phyloP scores from a whole-genome alignment of 2,113 vertebrate genomes.

The Melanerpes formicivorus region DNA sequence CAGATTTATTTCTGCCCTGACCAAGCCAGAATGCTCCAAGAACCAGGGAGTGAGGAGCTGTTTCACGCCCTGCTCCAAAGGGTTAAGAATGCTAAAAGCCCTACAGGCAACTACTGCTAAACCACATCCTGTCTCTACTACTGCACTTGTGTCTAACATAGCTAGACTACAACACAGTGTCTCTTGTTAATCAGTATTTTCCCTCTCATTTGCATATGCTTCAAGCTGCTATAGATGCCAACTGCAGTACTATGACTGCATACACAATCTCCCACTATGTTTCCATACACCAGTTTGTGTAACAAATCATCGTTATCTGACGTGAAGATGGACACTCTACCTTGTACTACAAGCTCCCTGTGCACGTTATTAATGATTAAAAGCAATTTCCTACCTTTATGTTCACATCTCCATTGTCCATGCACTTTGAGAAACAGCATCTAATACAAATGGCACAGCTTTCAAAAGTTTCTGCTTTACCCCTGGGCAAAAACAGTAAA shows the following conservation, averaged over 20 bases:
- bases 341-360: constrained; percentile 15
- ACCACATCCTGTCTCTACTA: not conserved
- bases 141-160: not conserved
- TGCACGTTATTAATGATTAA: constrained; percentile 56
- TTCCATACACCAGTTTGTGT: not conserved
- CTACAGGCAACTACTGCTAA: not conserved
- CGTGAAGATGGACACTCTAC: not conserved
- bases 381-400: constrained; percentile 39
- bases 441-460: constrained; percentile 15
- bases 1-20: not conserved
- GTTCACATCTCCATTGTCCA: not conserved
- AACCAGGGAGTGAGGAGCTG: not conserved
- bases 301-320: constrained; percentile 4
- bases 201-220: not conserved
- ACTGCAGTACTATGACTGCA: not conserved
- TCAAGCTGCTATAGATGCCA: not conserved
- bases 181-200: not conserved
- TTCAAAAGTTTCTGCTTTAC: constrained; percentile 50
- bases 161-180: not conserved
- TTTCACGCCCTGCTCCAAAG: not conserved
- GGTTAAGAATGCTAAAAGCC: not conserved
- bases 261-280: not conserved
- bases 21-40: not conserved
- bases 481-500: constrained; percentile 60
- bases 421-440: constrained; percentile 22